Evolutionary conservation across 2,113 vertebrate species (phyloP).

Genomic region (Melanostigma gelatinosum): DNA sequence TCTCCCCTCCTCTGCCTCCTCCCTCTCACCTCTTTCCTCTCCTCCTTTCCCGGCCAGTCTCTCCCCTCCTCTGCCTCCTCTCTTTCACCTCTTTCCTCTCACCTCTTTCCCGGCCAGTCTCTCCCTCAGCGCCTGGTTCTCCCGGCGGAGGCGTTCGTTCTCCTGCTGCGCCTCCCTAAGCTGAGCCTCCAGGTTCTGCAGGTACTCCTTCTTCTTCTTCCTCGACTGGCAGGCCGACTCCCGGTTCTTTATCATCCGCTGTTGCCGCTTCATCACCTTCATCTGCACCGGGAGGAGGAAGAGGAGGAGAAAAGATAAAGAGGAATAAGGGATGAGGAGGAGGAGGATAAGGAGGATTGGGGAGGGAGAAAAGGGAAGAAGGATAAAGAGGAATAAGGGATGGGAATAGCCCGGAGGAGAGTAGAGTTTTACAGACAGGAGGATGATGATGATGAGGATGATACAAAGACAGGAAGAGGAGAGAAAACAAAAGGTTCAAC

Average conservation of each 20-base stretch:
- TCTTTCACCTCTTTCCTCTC: too few relatives aligned
- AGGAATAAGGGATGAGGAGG: too few relatives aligned
- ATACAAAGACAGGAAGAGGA: not conserved
- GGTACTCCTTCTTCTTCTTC: constrained; percentile 94
- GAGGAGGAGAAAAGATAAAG: not conserved
- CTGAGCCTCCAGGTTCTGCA: constrained; percentile 89
- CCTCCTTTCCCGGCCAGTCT: constrained; percentile 81
- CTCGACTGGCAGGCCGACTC: constrained; percentile 93
- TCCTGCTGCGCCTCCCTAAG: constrained; percentile 88
- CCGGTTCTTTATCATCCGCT: constrained; percentile 95
- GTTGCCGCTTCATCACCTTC: constrained; percentile 92
- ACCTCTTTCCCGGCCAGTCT: constrained; percentile 26
- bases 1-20: too few relatives aligned
- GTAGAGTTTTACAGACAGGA: too few relatives aligned
- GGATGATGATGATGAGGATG: not conserved
- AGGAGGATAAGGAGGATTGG: not conserved
- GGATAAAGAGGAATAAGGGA: too few relatives aligned
- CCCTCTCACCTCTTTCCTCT: too few relatives aligned
- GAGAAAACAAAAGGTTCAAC: not conserved
- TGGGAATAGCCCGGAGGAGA: too few relatives aligned
- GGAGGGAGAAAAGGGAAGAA: too few relatives aligned
- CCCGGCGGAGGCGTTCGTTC: constrained; percentile 87
- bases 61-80: constrained; percentile 60
- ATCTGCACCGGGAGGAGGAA: constrained; percentile 73
- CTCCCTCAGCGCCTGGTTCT: constrained; percentile 89